These are phyloP conservation scores for Calidris pugnax DNA, from an alignment of 2,113 vertebrate species.

Conservation along the genomic window DNA sequence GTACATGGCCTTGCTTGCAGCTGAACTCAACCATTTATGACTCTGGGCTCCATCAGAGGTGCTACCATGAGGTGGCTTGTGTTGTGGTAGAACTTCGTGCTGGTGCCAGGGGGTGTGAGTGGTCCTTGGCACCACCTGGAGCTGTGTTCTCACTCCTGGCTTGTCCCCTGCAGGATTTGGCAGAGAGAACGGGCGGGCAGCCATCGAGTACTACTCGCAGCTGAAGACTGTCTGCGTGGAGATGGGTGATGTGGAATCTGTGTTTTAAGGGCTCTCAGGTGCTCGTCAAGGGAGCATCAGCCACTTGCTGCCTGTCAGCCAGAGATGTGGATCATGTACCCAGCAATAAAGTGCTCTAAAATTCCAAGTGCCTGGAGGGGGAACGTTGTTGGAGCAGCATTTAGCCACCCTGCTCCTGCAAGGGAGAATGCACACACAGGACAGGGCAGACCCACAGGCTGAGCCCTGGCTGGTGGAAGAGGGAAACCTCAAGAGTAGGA, in stretches of 20 bases:
- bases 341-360: background rate
- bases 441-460: no score
- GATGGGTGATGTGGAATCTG: constrained; percentile 89
- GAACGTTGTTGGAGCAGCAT: background rate
- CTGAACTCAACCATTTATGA: background rate
- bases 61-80: background rate
- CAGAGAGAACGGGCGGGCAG: constrained; percentile 90
- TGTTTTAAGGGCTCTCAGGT: constrained; percentile 73
- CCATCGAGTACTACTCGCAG: constrained; percentile 91
- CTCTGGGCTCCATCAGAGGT: background rate
- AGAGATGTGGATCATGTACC: background rate
- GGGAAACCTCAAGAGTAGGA: background rate
- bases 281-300: background rate
- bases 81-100: background rate
- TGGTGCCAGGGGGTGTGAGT: background rate
- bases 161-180: constrained; percentile 85
- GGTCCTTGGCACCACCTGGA: background rate
- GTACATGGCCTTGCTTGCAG: background rate
- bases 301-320: background rate
- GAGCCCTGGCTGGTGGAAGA: background rate
- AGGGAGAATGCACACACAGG: no score
- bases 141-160: background rate
- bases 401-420: background rate
- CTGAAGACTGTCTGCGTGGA: constrained; percentile 95
- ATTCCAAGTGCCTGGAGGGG: background rate